Percentiles rank a stretch among this genome's conserved stretches.
These are phyloP conservation scores for Todiramphus saurophagus DNA, from an alignment of 2,113 vertebrate genomes.

Conservation along the genomic window DNA sequence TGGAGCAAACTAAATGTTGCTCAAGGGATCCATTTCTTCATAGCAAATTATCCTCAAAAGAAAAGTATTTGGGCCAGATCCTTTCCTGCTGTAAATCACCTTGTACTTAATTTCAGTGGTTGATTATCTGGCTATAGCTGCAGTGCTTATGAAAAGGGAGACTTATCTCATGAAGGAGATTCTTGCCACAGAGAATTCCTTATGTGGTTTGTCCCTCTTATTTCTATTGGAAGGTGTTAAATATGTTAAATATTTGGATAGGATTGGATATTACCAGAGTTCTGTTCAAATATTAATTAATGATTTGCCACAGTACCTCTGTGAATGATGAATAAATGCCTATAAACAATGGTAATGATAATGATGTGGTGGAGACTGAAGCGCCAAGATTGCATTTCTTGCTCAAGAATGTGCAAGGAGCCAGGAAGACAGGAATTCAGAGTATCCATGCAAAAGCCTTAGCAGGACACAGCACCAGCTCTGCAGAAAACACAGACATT, in stretches of 20 bases:
- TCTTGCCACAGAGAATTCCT: not conserved
- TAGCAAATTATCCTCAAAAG: not conserved
- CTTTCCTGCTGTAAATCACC: not conserved
- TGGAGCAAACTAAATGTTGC: not conserved
- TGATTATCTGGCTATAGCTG: not conserved
- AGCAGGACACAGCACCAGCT: not conserved
- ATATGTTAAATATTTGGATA: not conserved
- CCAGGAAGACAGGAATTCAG: not conserved
- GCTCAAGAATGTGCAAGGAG: fast-evolving
- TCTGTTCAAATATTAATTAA: not conserved
- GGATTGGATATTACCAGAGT: not conserved
- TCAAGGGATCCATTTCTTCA: not conserved
- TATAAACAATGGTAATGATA: not conserved
- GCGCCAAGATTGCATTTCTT: not conserved
- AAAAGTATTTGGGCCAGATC: not conserved
- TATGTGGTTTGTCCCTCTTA: not conserved
- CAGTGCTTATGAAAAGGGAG: not conserved
- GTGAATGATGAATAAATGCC: not conserved
- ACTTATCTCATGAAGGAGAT: not conserved
- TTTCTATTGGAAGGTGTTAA: not conserved
- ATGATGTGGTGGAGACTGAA: not conserved
- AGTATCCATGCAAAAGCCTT: not conserved
- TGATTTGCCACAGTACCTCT: not conserved
- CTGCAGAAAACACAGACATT: not conserved
- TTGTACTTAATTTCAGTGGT: not conserved